These are phyloP conservation scores for Jordanella pulchra DNA, from an alignment of 2,797 vertebrate genomes.

Conservation along the genomic window DNA sequence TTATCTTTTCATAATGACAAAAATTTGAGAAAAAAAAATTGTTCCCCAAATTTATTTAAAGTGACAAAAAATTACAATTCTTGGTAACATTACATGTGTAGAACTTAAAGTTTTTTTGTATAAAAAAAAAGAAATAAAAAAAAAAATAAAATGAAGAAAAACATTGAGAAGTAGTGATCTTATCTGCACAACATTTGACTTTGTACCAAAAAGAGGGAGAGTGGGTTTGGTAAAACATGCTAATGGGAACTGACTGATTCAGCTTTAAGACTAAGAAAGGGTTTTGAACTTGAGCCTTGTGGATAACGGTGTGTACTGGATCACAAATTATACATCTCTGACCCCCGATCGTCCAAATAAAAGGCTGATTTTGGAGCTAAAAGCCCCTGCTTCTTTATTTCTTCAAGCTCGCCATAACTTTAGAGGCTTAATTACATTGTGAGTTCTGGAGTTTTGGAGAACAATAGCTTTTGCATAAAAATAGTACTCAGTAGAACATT, in stretches of 20 bases:
- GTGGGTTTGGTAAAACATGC: conserved; percentile 62
- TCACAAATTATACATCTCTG: conserved; percentile 94
- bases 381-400: conserved; percentile 75
- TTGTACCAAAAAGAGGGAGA: conserved; percentile 91
- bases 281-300: conserved; percentile 91
- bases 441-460: conserved; percentile 44
- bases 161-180: conserved; percentile 76
- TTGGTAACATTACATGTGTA: conserved; percentile 89
- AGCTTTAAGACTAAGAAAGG: conserved; percentile 92
- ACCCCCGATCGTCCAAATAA: conserved; percentile 97
- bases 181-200: conserved; percentile 98
- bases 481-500: conserved; percentile 8
- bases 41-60: conserved; percentile 94
- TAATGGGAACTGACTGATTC: conserved; percentile 83
- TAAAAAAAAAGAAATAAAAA: conserved; percentile 73
- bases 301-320: conserved; percentile 95
- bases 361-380: conserved; percentile 98
- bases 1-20: conserved; percentile 95
- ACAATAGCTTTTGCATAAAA: conserved; percentile 39
- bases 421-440: conserved; percentile 58
- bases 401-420: conserved; percentile 42
- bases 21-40: conserved; percentile 81
- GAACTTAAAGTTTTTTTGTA: conserved; percentile 75
- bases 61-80: conserved; percentile 86
- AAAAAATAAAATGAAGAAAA: conserved; percentile 55